Percentiles rank a stretch among this genome's conserved stretches.
These are phyloP conservation scores for Siniperca undulata DNA, from an alignment of 2,797 vertebrate genomes.

Conservation along the genomic window DNA sequence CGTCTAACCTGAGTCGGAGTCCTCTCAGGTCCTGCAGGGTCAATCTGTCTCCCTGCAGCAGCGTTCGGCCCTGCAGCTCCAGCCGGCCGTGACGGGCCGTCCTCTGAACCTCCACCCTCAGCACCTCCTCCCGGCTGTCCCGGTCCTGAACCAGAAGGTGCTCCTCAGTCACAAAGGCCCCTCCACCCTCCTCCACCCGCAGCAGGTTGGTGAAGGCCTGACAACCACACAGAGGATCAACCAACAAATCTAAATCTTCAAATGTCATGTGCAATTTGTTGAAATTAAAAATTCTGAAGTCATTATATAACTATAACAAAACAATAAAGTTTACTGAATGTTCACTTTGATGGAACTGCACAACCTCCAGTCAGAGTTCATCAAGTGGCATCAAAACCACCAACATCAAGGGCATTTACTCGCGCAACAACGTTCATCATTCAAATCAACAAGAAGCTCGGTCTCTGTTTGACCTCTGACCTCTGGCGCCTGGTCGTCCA, in stretches of 20 bases:
- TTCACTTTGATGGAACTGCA: neutral
- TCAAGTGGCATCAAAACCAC: neutral
- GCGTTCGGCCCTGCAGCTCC: slow-evolving; percentile 73
- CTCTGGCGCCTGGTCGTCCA: slow-evolving; percentile 86
- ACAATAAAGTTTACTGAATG: neutral
- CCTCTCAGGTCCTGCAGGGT: slow-evolving; percentile 75
- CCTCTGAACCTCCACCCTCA: slow-evolving; percentile 76
- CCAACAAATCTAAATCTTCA: neutral
- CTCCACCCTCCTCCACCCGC: slow-evolving; percentile 82
- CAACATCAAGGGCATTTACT: neutral
- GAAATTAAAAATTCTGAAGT: neutral
- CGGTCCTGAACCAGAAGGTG: slow-evolving; percentile 80
- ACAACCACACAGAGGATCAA: neutral
- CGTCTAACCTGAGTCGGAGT: slow-evolving; percentile 77
- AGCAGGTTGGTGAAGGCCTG: slow-evolving; percentile 86
- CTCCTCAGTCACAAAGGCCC: slow-evolving; percentile 79
- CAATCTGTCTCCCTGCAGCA: slow-evolving; percentile 75
- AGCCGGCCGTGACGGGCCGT: slow-evolving; percentile 63
- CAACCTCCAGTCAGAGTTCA: neutral
- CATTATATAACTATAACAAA: too few relatives aligned
- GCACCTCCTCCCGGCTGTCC: slow-evolving; percentile 75
- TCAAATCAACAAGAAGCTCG: neutral
- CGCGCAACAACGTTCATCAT: neutral
- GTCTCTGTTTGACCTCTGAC: slow-evolving; percentile 60
- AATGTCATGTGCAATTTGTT: neutral